Evolutionary conservation across 2,797 vertebrate genomes (phyloP).

Genomic region (Melanotaenia pygmaea): DNA sequence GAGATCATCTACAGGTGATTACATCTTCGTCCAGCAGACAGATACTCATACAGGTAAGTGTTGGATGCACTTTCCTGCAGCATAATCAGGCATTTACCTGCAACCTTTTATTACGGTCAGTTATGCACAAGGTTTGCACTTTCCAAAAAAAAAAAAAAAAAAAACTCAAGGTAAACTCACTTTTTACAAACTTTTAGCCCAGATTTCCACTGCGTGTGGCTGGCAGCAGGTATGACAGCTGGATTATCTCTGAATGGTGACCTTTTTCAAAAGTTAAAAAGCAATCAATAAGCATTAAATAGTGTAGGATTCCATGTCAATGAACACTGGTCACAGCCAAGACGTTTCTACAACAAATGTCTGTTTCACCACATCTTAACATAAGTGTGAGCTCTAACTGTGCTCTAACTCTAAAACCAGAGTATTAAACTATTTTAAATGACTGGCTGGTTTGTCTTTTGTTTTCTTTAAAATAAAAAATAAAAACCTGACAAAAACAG

Average conservation of each 20-base stretch:
- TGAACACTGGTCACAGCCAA: neutral
- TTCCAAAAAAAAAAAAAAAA: constrained; percentile 35
- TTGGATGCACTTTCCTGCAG: constrained; percentile 47
- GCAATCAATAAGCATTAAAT: neutral
- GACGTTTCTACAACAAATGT: neutral
- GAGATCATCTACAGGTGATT: constrained; percentile 59
- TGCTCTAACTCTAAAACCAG: neutral
- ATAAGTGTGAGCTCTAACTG: neutral
- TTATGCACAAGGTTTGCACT: constrained; percentile 47
- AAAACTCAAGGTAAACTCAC: neutral
- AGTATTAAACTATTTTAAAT: neutral
- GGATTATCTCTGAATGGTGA: constrained; percentile 35
- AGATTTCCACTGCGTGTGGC: constrained; percentile 19
- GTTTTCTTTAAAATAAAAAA: neutral
- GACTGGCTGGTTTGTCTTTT: neutral
- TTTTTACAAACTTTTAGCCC: constrained; percentile 24
- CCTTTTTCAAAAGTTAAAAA: constrained; percentile 3
- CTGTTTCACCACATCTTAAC: neutral
- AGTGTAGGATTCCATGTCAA: neutral
- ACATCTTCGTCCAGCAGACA: constrained; percentile 68
- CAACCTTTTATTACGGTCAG: constrained; percentile 62
- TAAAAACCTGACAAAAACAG: neutral
- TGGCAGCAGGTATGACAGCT: constrained; percentile 14
- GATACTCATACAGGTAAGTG: constrained; percentile 66
- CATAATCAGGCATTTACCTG: constrained; percentile 65